Conservation (phyloP, 2,888 invertebrate genomes). For the Gnatocerus cornutus region DNA sequence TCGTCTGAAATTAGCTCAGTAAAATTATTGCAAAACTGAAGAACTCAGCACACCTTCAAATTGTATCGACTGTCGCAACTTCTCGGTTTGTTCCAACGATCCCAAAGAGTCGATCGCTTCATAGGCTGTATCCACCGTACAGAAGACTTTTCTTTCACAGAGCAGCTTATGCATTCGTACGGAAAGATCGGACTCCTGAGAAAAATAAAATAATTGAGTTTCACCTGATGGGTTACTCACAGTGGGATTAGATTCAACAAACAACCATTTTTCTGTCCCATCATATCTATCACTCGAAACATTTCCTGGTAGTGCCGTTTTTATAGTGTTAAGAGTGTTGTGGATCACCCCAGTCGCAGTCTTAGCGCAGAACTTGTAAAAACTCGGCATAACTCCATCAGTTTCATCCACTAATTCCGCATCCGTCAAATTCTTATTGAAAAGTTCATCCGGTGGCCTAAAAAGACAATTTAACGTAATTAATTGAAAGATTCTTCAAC, state of each 20-base stretch:
- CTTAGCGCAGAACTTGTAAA: constrained; percentile 80
- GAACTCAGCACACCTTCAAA: constrained; percentile 59
- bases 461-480: neutral
- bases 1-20: constrained; percentile 69
- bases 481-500: neutral
- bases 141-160: constrained; percentile 74
- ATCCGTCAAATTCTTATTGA: constrained; percentile 51
- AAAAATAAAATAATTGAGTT: neutral
- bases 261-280: constrained; percentile 71
- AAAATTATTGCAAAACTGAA: neutral
- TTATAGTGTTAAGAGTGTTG: constrained; percentile 81
- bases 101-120: constrained; percentile 78
- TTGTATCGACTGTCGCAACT: constrained; percentile 53
- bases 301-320: constrained; percentile 79
- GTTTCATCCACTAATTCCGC: constrained; percentile 62
- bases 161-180: constrained; percentile 73
- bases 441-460: constrained; percentile 61
- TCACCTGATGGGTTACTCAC: constrained; percentile 59
- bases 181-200: constrained; percentile 70
- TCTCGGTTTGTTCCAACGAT: constrained; percentile 58
- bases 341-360: constrained; percentile 85
- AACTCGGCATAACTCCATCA: constrained; percentile 69
- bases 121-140: constrained; percentile 76
- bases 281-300: constrained; percentile 68
- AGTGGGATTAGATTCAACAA: constrained; percentile 68